Base-by-base conservation (phyloP, 2,888 invertebrate species). In the Meteorus cinctellus region DNA sequence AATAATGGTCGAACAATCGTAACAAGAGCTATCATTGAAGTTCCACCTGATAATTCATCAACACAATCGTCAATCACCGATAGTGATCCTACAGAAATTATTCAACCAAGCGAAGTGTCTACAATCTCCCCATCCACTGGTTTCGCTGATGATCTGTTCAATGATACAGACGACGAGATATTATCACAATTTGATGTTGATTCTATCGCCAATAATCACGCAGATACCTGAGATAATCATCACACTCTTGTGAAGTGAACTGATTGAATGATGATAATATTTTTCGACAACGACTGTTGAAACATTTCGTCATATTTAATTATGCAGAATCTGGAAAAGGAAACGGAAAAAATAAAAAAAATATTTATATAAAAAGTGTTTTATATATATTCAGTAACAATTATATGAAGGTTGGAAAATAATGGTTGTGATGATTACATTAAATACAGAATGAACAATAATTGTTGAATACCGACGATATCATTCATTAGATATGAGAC, bases 161-260 rank as follows among this genome's bases (percentile, higher is more conserved):
- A 78, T 34, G 85, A 86, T 74, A 78, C 84, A 1, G 86, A 87
- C 31, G 87, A 88, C 74, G 85, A 86, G 74, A 78, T 87, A 19
- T 77, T 88, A 27, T 88, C 88, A 41, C 88, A 88, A 73, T 68
- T 88, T 41, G 86, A 88, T 65, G 79, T 87, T 45, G 84, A 86
- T 72, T 80, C 81, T 0, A 82, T 87, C 68, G 73, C 74, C 10
- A 77, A 79, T 51, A 81, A 36, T 75, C 81, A 79, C 72, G 75
- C 70, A 65, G 48, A 12, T 48, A 59, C 10, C 51, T 59, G 14
- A 66, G 36, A 36, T 31, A 34, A 12, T 68, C 0, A n/a, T 68
- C n/a, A 65, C 5, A 65, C 19, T 16, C 24, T 41, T 12, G n/a
- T 36, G 19, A 36, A 65, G 19, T 62, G 29, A 31, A 31, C 14